Evolutionary conservation across 1,140 invertebrate species (phyloP).

Genomic region (Hesperophylax magnus): DNA sequence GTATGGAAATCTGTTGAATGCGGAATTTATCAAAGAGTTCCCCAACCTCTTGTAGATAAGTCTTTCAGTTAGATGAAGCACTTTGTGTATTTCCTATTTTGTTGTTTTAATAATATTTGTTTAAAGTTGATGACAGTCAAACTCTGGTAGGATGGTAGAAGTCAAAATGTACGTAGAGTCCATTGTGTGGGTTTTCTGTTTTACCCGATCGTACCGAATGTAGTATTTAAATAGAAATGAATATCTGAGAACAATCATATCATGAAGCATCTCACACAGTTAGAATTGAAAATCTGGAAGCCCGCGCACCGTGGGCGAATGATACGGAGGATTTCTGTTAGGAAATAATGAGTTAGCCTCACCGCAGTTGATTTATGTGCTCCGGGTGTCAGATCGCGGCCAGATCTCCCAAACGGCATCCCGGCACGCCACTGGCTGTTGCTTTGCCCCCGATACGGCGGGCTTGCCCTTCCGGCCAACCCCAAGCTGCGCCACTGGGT

Average conservation of each 20-base stretch:
- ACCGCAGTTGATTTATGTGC: conserved; percentile 33
- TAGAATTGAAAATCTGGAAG: background rate
- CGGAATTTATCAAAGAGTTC: too few species aligned
- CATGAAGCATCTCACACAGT: background rate
- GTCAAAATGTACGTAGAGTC: too few species aligned
- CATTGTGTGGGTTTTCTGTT: too few species aligned
- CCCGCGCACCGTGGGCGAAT: background rate
- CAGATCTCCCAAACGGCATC: conserved; percentile 17
- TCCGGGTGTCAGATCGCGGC: conserved; percentile 23
- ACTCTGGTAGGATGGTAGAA: too few species aligned
- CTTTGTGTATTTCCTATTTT: too few species aligned
- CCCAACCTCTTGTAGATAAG: too few species aligned
- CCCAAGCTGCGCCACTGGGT: background rate
- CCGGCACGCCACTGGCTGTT: conserved; percentile 41
- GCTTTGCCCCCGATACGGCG: background rate
- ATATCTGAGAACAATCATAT: background rate
- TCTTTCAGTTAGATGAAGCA: too few species aligned
- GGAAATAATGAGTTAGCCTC: conserved; percentile 43
- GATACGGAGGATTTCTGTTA: conserved; percentile 27
- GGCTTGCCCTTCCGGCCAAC: background rate
- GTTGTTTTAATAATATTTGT: too few species aligned
- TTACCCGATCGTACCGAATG: too few species aligned
- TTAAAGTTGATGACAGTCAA: too few species aligned
- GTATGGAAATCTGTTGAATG: too few species aligned
- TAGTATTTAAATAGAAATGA: background rate